Conservation (phyloP, 2,888 invertebrate genomes). For the Papilio demoleus region DNA sequence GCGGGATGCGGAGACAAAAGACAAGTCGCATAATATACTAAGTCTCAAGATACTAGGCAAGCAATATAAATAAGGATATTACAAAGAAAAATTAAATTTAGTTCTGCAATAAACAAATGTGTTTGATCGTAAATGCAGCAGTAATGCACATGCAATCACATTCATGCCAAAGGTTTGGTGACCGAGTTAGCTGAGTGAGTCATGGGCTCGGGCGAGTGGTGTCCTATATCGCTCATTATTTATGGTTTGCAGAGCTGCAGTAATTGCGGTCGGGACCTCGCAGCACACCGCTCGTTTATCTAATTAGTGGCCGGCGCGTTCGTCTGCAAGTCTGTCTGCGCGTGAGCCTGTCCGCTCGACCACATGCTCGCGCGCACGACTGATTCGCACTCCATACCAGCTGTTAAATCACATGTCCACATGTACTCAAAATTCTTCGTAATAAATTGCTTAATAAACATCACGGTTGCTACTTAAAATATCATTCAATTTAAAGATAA, state of each 20-base stretch:
- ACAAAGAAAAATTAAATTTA: not conserved
- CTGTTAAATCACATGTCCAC: not conserved
- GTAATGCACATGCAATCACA: not conserved
- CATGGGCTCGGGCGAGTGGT: slow-evolving; percentile 66
- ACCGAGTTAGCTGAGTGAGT: slow-evolving; percentile 62
- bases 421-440: not conserved
- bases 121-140: not conserved
- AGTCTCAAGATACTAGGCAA: not conserved
- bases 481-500: slow-evolving; percentile 5
- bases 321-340: slow-evolving; percentile 60
- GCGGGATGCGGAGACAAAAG: not conserved
- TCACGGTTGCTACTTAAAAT: not conserved
- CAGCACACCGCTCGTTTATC: slow-evolving; percentile 80
- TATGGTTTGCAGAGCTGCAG: slow-evolving; percentile 70
- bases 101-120: not conserved
- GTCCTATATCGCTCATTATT: slow-evolving; percentile 78
- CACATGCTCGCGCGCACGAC: slow-evolving; percentile 24
- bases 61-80: not conserved
- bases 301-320: slow-evolving; percentile 72
- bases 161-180: slow-evolving; percentile 44
- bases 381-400: not conserved
- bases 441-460: not conserved
- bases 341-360: slow-evolving; percentile 27
- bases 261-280: slow-evolving; percentile 82
- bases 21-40: not conserved